Evolutionary conservation across 2,797 vertebrate species (phyloP).

Genomic region (Liasis olivaceus): DNA sequence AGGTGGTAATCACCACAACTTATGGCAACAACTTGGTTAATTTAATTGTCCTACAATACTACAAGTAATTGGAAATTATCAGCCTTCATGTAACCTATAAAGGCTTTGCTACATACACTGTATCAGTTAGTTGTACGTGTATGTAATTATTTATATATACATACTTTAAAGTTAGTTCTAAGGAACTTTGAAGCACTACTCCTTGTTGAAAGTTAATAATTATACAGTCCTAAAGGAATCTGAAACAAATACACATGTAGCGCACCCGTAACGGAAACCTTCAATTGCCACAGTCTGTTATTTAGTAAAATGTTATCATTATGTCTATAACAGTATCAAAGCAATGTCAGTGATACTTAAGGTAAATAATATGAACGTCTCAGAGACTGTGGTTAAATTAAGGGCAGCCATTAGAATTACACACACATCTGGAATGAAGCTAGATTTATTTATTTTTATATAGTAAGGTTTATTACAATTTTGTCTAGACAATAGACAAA

Average conservation of each 20-base stretch:
- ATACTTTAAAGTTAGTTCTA: constrained; percentile 28
- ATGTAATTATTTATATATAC: constrained; percentile 7
- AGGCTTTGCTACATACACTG: neutral
- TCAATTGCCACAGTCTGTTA: constrained; percentile 71
- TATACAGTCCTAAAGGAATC: constrained; percentile 49
- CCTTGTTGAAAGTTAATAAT: constrained; percentile 55
- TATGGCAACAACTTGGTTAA: neutral
- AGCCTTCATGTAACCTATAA: neutral
- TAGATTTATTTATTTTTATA: constrained; percentile 62
- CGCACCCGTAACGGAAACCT: constrained; percentile 70
- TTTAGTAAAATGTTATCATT: constrained; percentile 79
- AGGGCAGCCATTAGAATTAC: constrained; percentile 68
- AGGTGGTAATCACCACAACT: neutral
- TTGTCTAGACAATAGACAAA: constrained; percentile 72
- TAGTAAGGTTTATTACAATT: constrained; percentile 73
- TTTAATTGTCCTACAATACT: neutral
- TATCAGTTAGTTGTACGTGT: neutral
- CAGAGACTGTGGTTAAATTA: constrained; percentile 70
- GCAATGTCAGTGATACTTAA: constrained; percentile 79
- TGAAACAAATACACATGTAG: constrained; percentile 55
- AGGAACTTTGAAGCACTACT: constrained; percentile 17
- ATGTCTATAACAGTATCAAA: constrained; percentile 78
- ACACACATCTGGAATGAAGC: constrained; percentile 69
- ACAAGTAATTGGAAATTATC: neutral
- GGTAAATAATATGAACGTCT: constrained; percentile 78